Conservation (phyloP, 2,113 vertebrate species). For the Gallinago jamesoni region DNA sequence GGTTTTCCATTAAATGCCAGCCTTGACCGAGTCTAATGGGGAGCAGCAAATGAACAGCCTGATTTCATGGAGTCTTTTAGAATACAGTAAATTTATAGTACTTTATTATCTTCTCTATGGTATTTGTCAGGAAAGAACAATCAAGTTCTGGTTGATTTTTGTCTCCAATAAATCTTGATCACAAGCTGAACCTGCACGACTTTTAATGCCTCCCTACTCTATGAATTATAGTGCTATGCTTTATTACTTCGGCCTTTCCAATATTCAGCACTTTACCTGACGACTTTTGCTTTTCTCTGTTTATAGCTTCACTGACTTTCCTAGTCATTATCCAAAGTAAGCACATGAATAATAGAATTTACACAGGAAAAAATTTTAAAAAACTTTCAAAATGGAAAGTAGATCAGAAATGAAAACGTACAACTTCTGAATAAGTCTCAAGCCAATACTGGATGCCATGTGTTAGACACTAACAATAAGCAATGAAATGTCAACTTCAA, state of each 20-base stretch:
- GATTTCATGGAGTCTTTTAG: neutral
- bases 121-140: conserved; percentile 32
- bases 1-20: neutral
- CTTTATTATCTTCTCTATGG: neutral
- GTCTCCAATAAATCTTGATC: conserved; percentile 16
- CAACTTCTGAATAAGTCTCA: neutral
- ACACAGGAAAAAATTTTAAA: neutral
- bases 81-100: neutral
- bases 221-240: conserved; percentile 2
- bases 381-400: neutral
- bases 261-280: conserved; percentile 43
- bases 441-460: neutral
- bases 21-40: neutral
- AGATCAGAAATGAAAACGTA: neutral
- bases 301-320: conserved; percentile 7
- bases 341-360: neutral
- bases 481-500: neutral
- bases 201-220: conserved; percentile 27
- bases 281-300: neutral
- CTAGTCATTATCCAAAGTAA: neutral
- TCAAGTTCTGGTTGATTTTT: conserved; percentile 1
- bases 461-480: neutral
- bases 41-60: neutral
- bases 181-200: conserved; percentile 14
- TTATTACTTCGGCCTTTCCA: conserved; percentile 53